Conservation (phyloP, 2,797 vertebrate species). For the Macrochelys suwanniensis region DNA sequence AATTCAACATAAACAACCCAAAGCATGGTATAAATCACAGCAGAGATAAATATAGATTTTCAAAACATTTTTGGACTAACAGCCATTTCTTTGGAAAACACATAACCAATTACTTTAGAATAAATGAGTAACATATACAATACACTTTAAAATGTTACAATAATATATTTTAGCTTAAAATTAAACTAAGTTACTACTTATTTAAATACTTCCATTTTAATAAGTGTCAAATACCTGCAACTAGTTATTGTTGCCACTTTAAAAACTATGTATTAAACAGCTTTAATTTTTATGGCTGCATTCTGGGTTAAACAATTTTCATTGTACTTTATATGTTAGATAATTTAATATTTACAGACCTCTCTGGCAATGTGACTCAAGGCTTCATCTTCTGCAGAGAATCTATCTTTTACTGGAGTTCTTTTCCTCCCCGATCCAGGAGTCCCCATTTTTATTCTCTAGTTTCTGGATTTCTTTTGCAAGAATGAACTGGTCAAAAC, state of each 20-base stretch:
- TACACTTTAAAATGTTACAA: too few relatives aligned
- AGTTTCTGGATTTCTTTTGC: constrained; percentile 32
- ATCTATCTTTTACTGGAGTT: constrained; percentile 95
- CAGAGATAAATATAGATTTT: not conserved
- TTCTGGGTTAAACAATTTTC: not conserved
- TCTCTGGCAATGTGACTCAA: constrained; percentile 96
- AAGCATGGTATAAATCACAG: not conserved
- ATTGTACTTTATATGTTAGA: constrained; percentile 1
- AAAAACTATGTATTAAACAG: not conserved
- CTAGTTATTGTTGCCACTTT: not conserved
- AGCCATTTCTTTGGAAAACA: not conserved
- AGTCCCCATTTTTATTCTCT: constrained; percentile 90
- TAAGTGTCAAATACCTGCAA: not conserved
- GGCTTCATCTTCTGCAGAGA: constrained; percentile 98
- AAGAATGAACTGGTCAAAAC: constrained; percentile 34
- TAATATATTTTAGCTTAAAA: too few relatives aligned
- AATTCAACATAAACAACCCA: not conserved
- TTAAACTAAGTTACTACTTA: fast-evolving
- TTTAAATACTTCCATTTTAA: not conserved
- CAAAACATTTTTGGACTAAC: not conserved
- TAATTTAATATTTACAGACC: constrained; percentile 82
- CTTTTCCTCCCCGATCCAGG: constrained; percentile 97
- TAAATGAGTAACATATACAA: too few relatives aligned
- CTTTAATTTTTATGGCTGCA: not conserved
- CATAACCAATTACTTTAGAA: not conserved